phyloP scores from a whole-genome alignment of 2,888 invertebrate species.

The Sepiola atlantica region DNA sequence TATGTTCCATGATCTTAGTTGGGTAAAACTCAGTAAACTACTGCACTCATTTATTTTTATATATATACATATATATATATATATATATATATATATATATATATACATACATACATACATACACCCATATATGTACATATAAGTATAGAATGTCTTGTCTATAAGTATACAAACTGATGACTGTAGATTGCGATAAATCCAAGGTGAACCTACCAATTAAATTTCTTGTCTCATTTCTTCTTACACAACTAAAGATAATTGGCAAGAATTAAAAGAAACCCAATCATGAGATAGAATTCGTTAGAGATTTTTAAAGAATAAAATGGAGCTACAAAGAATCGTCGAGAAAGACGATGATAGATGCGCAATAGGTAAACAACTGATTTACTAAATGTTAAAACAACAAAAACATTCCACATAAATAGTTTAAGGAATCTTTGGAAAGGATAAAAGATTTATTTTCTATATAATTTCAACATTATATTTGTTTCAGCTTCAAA shows the following conservation, averaged over 20 bases:
- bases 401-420: background rate
- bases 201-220: conserved; percentile 13
- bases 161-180: background rate
- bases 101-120: too few relatives aligned
- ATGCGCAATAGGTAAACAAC: background rate
- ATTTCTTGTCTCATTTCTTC: conserved; percentile 19
- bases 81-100: too few relatives aligned
- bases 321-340: background rate
- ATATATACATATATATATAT: too few relatives aligned
- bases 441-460: background rate
- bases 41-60: too few relatives aligned
- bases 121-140: too few relatives aligned
- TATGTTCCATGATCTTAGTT: too few relatives aligned
- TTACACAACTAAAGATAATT: background rate
- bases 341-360: background rate
- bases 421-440: background rate
- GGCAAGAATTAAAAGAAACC: conserved; percentile 23
- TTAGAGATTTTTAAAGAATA: background rate
- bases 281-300: background rate
- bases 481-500: background rate
- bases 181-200: background rate
- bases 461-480: background rate
- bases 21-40: too few relatives aligned
- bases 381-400: background rate
- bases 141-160: too few relatives aligned